Evolutionary conservation across 2,888 invertebrate species (phyloP), one percentile per base, ranked within the genome.

Genomic region (Tortricodes alternella): DNA sequence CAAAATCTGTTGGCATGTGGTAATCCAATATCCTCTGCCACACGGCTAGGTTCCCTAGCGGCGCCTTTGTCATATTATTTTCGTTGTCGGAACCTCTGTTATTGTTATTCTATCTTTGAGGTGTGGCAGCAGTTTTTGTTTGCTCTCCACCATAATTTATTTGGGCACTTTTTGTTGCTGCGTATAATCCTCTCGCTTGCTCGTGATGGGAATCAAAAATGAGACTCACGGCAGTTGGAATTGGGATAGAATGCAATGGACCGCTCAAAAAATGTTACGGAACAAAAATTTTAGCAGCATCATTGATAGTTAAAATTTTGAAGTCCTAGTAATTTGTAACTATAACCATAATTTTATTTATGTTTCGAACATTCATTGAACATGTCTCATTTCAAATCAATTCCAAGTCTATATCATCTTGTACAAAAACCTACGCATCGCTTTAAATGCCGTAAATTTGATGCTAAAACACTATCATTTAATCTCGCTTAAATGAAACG

Each of bases 21-120:
- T 66, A 71, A 67, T 70, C 67, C 67, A 65, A 73, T 68, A 67
- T 69, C 67, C 59, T 75, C 76, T 76, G 74, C 67, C 62, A 59
- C 72, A 64, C 71, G 76, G 70, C 83, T 79, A 74, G 76, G 74
- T 80, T 77, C 74, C 76, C 65, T 58, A 55, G 61, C 73, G 70
- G 72, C 62, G 57, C 64, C 70, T 70, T 72, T 73, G 72, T 67
- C 72, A 71, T 77, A 74, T 74, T 78, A 76, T 83, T 81, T 79
- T 75, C 73, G 74, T 76, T 74, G 78, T 74, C 62, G 63, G 73
- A 73, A 71, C 75, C 80, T 70, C 66, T 78, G 77, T 82, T 82
- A 83, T 86, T 87, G 82, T 86, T 85, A 82, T 84, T 83, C 78
- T 78, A 73, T 80, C 78, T 78, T 74, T 73, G 77, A 83, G 83